phyloP scores from a whole-genome alignment of 2,888 invertebrate species.

The Apocheima hispidaria region DNA sequence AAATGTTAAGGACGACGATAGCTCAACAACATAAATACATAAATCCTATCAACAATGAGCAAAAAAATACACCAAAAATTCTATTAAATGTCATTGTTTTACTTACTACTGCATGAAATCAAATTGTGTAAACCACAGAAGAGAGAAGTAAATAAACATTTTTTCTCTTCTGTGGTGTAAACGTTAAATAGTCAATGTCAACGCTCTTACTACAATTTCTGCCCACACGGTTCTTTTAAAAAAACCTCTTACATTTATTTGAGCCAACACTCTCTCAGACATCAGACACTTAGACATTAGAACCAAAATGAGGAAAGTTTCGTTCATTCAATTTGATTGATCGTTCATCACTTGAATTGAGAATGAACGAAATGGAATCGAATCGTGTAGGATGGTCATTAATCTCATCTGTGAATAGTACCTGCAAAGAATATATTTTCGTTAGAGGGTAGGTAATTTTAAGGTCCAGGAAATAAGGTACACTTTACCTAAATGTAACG shows the following conservation, averaged over 20 bases:
- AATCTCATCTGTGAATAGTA: constrained; percentile 56
- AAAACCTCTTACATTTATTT: constrained; percentile 25
- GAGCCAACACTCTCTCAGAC: background rate
- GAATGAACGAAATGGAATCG: constrained; percentile 59
- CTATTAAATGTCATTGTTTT: too few species aligned
- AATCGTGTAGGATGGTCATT: constrained; percentile 59
- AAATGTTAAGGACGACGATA: too few species aligned
- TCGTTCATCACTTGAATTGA: constrained; percentile 61
- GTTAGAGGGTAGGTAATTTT: constrained; percentile 20
- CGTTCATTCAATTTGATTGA: constrained; percentile 60
- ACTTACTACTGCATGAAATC: too few species aligned
- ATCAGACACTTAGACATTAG: too few species aligned
- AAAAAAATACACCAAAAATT: too few species aligned
- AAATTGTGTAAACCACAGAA: background rate
- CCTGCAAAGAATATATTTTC: constrained; percentile 42
- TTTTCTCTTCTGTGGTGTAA: too few species aligned
- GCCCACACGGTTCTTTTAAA: background rate
- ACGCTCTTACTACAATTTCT: background rate
- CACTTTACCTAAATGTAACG: background rate
- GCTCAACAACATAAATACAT: too few species aligned
- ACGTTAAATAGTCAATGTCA: too few species aligned
- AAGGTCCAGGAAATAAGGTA: background rate
- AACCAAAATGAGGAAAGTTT: constrained; percentile 36
- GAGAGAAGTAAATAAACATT: background rate
- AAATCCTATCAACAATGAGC: too few species aligned